phyloP scores from a whole-genome alignment of 2,888 invertebrate species.

The Eristalinus aeneus region DNA sequence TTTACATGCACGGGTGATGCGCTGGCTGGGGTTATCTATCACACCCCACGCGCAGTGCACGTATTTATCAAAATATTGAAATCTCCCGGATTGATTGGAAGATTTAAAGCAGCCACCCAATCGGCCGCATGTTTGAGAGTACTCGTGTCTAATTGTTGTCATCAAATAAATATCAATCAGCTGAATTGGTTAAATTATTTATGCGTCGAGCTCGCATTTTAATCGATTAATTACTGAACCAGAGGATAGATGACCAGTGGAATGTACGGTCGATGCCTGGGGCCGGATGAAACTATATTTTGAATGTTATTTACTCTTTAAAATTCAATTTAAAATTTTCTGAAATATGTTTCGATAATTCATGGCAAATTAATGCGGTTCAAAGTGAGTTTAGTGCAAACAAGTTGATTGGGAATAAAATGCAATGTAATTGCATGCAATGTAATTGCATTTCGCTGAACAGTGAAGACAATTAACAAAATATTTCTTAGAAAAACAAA shows the following conservation, averaged over 20 bases:
- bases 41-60: not conserved
- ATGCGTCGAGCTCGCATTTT: not conserved
- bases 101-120: not conserved
- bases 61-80: not conserved
- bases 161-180: constrained; percentile 1
- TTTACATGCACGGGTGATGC: not conserved
- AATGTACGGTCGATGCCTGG: not conserved
- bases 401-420: too few relatives aligned
- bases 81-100: not conserved
- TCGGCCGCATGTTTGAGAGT: not conserved
- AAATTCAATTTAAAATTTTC: not conserved
- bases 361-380: not conserved
- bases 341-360: not conserved
- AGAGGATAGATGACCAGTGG: not conserved
- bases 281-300: not conserved
- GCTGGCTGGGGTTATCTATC: not conserved
- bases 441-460: too few relatives aligned
- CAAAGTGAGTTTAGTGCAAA: too few relatives aligned
- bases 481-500: too few relatives aligned
- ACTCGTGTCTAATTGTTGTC: not conserved
- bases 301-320: not conserved
- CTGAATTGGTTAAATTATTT: constrained; percentile 18
- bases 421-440: too few relatives aligned
- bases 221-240: not conserved
- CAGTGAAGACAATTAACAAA: too few relatives aligned